These are phyloP conservation scores for Drosophila phalerata DNA, from an alignment of 2,888 invertebrate genomes.

Conservation along the genomic window DNA sequence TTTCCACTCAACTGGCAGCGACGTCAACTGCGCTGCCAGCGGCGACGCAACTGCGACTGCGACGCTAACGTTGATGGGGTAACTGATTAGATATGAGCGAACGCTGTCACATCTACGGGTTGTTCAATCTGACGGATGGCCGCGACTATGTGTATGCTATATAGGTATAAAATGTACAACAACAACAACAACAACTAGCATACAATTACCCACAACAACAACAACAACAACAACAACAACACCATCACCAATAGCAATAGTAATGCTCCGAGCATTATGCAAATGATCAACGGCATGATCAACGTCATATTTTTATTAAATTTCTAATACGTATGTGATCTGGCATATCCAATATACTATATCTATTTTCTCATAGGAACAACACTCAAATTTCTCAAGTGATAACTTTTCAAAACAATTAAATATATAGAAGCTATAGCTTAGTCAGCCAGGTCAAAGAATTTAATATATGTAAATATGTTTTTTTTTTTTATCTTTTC, in stretches of 20 bases:
- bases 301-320: constrained; percentile 17
- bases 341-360: too few species aligned
- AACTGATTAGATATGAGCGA: constrained; percentile 56
- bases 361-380: too few species aligned
- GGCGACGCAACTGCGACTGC: neutral
- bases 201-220: constrained; percentile 9
- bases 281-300: constrained; percentile 8
- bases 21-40: constrained; percentile 17
- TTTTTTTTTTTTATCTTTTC: too few species aligned
- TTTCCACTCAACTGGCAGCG: constrained; percentile 13
- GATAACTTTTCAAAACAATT: too few species aligned
- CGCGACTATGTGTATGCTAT: constrained; percentile 44
- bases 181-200: constrained; percentile 11
- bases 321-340: neutral
- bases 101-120: constrained; percentile 48
- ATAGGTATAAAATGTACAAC: constrained; percentile 23
- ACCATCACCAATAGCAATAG: constrained; percentile 31
- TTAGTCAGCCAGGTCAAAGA: too few species aligned
- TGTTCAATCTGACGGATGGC: constrained; percentile 59
- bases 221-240: constrained; percentile 28
- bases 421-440: too few species aligned
- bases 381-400: too few species aligned
- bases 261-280: constrained; percentile 20
- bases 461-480: too few species aligned
- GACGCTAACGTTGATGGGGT: constrained; percentile 1